A percentile compares a stretch with the other conserved stretches of the same genome.
These are phyloP conservation scores for Etheostoma spectabile DNA, from an alignment of 2,113 vertebrate genomes.

Conservation along the genomic window DNA sequence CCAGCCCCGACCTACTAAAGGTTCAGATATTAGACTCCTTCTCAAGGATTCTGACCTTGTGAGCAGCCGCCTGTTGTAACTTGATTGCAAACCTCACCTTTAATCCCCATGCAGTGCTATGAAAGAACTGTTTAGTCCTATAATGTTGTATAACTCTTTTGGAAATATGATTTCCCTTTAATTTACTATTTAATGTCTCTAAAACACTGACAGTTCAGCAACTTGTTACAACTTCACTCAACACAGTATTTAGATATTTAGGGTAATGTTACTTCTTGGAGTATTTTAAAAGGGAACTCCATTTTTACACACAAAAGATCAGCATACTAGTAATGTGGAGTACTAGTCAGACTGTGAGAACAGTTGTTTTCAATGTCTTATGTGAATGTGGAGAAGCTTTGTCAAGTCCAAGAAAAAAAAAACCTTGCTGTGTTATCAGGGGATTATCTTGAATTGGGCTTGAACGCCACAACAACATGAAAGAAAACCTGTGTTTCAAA, in stretches of 20 bases:
- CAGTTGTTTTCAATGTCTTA: neutral
- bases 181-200: neutral
- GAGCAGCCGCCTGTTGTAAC: neutral
- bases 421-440: neutral
- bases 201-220: neutral
- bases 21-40: slow-evolving; percentile 23
- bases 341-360: neutral
- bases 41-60: slow-evolving; percentile 21
- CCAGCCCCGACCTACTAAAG: slow-evolving; percentile 19
- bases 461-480: neutral
- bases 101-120: neutral
- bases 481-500: neutral
- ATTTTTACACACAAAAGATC: neutral
- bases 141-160: slow-evolving; percentile 1
- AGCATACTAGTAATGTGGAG: neutral
- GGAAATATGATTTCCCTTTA: neutral
- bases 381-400: neutral
- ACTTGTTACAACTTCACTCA: neutral
- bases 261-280: neutral
- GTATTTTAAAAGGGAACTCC: neutral
- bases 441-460: neutral
- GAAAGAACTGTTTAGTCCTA: neutral
- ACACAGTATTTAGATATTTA: neutral
- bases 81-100: slow-evolving; percentile 7
- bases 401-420: neutral